These are phyloP conservation scores for Lagopus leucura DNA, from an alignment of 2,113 vertebrate genomes.

Conservation along the genomic window DNA sequence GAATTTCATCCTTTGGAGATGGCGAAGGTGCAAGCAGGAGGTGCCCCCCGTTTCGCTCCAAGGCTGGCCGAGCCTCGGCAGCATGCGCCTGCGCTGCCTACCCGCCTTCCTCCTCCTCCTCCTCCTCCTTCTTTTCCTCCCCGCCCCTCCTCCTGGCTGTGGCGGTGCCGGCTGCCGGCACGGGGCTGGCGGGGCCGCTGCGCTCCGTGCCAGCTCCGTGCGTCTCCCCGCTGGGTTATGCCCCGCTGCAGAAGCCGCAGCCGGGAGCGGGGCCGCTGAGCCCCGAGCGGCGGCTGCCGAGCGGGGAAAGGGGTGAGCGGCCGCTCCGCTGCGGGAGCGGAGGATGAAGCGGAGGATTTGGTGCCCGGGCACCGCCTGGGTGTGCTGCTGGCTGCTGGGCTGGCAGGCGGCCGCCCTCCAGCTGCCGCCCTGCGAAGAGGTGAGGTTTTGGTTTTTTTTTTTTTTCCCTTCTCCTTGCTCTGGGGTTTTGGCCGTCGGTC, in stretches of 20 bases:
- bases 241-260: not conserved
- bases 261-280: not conserved
- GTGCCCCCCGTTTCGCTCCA: not conserved
- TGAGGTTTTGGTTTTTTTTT: conserved; percentile 60
- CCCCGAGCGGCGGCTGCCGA: not conserved
- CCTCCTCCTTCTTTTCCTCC: not conserved
- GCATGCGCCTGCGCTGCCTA: conserved; percentile 55
- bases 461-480: not conserved
- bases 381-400: conserved; percentile 77
- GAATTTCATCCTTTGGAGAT: not conserved
- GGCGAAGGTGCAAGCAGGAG: not conserved
- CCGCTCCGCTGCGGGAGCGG: not conserved
- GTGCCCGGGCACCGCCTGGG: conserved; percentile 50
- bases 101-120: not conserved
- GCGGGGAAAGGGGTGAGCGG: not conserved
- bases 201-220: not conserved
- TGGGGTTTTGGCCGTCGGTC: not conserved
- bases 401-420: conserved; percentile 66
- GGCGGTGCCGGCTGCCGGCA: conserved; percentile 20
- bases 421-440: conserved; percentile 77
- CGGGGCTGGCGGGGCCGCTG: not conserved
- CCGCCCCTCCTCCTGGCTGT: conserved; percentile 37
- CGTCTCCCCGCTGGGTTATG: conserved; percentile 5
- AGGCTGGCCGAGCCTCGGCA: not conserved
- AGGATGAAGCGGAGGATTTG: conserved; percentile 8